phyloP scores from a whole-genome alignment of 1,140 invertebrate genomes.

The Cardiocondyla obscurior region DNA sequence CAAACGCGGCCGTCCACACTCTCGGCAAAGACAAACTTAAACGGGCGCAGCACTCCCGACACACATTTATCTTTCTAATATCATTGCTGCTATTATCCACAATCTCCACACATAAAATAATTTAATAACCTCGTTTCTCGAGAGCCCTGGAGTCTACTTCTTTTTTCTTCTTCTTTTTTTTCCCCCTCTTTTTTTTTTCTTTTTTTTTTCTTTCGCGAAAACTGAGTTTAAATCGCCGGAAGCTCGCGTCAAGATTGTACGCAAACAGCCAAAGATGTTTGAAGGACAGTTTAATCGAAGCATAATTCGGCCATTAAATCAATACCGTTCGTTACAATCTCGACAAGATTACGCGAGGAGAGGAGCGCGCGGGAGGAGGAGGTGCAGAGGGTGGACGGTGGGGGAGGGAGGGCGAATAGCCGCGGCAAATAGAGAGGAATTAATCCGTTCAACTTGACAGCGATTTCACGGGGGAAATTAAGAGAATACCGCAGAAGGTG shows the following conservation, averaged over 20 bases:
- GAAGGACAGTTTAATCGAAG: constrained; percentile 48
- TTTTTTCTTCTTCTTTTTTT: too few species aligned
- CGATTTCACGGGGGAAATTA: constrained; percentile 57
- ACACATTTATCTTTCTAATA: neutral
- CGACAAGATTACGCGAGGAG: constrained; percentile 44
- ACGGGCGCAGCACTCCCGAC: neutral
- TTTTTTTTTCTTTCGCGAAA: neutral
- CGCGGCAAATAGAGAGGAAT: constrained; percentile 57
- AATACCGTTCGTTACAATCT: constrained; percentile 50
- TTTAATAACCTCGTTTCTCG: too few species aligned
- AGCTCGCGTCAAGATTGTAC: neutral
- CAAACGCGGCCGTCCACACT: neutral
- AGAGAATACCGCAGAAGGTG: constrained; percentile 56
- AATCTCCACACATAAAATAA: too few species aligned
- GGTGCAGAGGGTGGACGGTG: neutral
- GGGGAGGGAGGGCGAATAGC: constrained; percentile 14
- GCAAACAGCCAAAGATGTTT: neutral
- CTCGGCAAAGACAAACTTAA: neutral
- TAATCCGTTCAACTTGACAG: constrained; percentile 58
- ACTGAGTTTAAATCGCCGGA: too few species aligned
- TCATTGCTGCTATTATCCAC: too few species aligned
- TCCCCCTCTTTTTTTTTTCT: too few species aligned
- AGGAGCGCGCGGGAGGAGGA: neutral
- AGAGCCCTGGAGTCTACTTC: too few species aligned
- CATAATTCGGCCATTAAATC: constrained; percentile 55